phyloP scores from a whole-genome alignment of 2,113 vertebrate species.

The Greenwoodochromis staneri region DNA sequence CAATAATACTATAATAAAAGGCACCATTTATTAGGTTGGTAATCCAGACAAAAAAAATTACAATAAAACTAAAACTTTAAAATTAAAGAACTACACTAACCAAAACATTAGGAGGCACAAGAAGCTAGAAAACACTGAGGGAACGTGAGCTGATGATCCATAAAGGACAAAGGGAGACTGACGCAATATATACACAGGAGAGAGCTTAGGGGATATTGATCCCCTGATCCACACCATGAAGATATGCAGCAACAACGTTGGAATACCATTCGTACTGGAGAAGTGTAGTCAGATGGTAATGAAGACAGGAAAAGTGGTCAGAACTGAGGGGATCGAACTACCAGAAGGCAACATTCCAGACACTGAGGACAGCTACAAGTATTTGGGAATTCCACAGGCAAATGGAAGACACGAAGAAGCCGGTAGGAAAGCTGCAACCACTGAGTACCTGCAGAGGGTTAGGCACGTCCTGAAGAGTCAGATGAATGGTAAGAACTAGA shows the following conservation, averaged over 20 bases:
- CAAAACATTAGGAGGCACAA: background rate
- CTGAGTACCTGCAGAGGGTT: background rate
- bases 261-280: background rate
- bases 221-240: background rate
- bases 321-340: background rate
- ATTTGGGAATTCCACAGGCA: background rate
- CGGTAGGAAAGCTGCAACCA: background rate
- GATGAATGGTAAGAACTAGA: background rate
- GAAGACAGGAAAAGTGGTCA: background rate
- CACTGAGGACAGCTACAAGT: background rate
- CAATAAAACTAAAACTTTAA: background rate
- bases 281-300: background rate
- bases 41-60: background rate
- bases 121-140: background rate
- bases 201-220: accelerated
- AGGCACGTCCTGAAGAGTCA: background rate
- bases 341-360: accelerated
- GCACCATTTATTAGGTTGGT: background rate
- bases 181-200: accelerated
- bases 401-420: accelerated
- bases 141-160: accelerated
- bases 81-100: background rate
- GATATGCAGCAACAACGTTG: background rate
- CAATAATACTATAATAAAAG: background rate
- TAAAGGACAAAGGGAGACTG: background rate